Conservation (phyloP, 2,113 vertebrate genomes). For the Crotophaga sulcirostris region DNA sequence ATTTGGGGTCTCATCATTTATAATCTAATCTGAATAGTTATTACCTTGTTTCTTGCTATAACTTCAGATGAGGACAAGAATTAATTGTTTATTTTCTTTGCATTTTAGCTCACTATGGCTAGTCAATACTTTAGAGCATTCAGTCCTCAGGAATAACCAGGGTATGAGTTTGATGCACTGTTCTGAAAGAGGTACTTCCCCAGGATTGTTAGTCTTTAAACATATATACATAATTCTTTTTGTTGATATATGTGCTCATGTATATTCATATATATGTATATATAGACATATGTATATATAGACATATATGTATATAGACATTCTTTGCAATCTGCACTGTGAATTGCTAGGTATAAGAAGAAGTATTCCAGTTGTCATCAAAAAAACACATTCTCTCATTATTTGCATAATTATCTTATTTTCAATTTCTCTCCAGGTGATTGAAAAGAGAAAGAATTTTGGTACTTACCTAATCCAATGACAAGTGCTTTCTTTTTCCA, state of each 20-base stretch:
- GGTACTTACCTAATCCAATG: neutral
- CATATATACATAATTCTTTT: neutral
- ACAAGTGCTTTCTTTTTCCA: neutral
- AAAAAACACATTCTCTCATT: neutral
- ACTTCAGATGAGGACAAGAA: neutral
- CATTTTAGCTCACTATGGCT: neutral
- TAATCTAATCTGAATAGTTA: neutral
- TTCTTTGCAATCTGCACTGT: neutral
- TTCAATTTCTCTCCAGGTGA: neutral
- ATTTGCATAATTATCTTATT: neutral
- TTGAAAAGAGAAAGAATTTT: neutral
- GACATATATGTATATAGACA: neutral
- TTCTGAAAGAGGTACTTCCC: neutral
- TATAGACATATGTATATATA: neutral
- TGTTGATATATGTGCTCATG: neutral
- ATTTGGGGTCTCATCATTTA: neutral
- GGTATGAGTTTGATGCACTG: rapidly evolving
- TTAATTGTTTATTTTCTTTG: neutral
- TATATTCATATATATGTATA: neutral
- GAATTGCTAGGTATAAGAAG: neutral
- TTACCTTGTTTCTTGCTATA: neutral
- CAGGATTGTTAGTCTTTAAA: neutral
- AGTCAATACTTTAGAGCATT: neutral
- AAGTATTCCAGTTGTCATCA: neutral
- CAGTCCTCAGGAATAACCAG: neutral